Percentiles rank a stretch among this genome's conserved stretches.
Conservation (phyloP, 1,140 invertebrate species). For the Trialeurodes vaporariorum region DNA sequence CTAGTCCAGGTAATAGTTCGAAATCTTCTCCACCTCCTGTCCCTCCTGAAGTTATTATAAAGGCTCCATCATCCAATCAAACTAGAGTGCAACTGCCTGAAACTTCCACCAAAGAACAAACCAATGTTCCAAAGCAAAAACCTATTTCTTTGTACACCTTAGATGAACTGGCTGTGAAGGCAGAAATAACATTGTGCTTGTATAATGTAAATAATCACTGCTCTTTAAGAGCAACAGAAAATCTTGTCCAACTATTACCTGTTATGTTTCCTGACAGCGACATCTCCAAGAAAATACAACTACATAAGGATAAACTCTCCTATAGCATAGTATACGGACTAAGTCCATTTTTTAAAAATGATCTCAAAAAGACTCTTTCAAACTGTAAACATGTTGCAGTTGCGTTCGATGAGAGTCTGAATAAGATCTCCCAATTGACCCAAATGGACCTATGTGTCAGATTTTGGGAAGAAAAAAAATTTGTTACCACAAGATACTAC, state of each 20-base stretch:
- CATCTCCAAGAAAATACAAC: not conserved
- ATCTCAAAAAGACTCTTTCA: not conserved
- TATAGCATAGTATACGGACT: not conserved
- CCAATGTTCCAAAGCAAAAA: not conserved
- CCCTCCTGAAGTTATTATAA: too few relatives aligned
- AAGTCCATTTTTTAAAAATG: not conserved
- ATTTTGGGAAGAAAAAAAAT: constrained; percentile 10
- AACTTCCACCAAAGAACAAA: not conserved
- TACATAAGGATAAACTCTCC: not conserved
- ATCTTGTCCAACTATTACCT: not conserved
- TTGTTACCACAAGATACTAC: constrained; percentile 17
- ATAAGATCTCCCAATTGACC: constrained; percentile 12
- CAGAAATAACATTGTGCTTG: not conserved
- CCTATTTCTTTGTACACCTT: not conserved
- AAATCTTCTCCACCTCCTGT: not conserved
- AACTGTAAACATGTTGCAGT: not conserved
- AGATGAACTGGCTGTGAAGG: not conserved
- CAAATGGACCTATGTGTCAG: constrained; percentile 13
- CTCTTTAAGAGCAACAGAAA: not conserved
- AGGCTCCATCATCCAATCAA: not conserved
- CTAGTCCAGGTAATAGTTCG: not conserved
- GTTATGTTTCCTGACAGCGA: not conserved
- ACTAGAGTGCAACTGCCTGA: not conserved
- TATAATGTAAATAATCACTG: not conserved
- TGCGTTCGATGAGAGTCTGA: constrained; percentile 10